Base-by-base conservation (phyloP, 2,113 vertebrate genomes). In the Leptosomus discolor region DNA sequence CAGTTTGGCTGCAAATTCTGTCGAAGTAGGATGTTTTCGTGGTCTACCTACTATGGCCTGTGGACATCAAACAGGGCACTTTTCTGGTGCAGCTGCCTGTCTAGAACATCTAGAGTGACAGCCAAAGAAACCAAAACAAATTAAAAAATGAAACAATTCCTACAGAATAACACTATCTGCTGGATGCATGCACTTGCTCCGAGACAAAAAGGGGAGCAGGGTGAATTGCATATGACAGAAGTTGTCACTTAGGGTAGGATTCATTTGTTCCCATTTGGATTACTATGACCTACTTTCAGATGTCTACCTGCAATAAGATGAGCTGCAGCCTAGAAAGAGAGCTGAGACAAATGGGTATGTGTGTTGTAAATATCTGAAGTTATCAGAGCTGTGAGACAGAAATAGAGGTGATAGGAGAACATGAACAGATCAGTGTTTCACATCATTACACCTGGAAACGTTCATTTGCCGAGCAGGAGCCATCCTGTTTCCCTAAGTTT, bases 251-350 rank as follows among this genome's bases (percentile, higher is more conserved):
- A 7, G 37, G 53, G 56, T 68, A 43, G 85, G 48, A 64, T 43
- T 68, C 78, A 34, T 85, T 82, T 90, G 92, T 43, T 74, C 85
- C 4, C 37, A 6, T 73, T 68, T 3, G 58, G 92, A 48, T 79
- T 34, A 34, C 36, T 29, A 60, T 64, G 92, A 82, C 85, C 92
- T 86, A 85, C 78, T 93, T 95, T 34, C 27, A n/a, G 87, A 39
- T 70, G 76, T 16, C 73, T 84, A 8, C 84, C 92, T 50, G 73
- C 84, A 9, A 6, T 4, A n/a, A 51, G 78, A 68, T 3, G 88
- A 37, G 58, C 15, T 43, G 79, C 75, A 69, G 79, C 61, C 43
- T 14, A 22, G 86, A 7, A 8, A 63, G 37, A 70, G 34, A 70
- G 77, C 60, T 22, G 64, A 78, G 81, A 46, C 73, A n/a, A 32